Evolutionary conservation across 2,888 invertebrate species (phyloP), one percentile per base, ranked within the genome.

Genomic region (Autographa pulchrina): DNA sequence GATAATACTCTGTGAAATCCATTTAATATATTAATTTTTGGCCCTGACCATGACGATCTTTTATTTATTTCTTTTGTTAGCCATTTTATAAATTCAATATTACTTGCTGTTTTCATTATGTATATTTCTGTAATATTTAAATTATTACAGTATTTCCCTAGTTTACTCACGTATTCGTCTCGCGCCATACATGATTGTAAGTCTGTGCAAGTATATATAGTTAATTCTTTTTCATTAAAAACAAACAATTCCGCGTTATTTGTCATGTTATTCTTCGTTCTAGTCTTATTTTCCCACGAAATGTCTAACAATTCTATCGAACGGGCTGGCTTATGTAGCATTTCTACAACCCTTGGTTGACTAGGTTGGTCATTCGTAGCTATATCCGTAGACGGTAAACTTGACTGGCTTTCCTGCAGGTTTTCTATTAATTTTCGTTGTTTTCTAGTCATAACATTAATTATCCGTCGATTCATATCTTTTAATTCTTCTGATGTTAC

Each of bases 271-370:
- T 43, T 16, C 13, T 43, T 14, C 1, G 1, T 5, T 43, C 56
- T 16, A 41, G 1, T 65, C 48, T 8, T 59, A 25, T 20, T 59
- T 32, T 20, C 62, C 25, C 8, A 61, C 60, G 41, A 62, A 67
- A n/a, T n/a, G n/a, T n/a, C n/a, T 35, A 35, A 18, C 16, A 69
- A 52, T 16, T 69, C 68, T 4, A 59, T 63, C 11, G 7, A 60
- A 59, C 64, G 41, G 9, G 48, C 41, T 35, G 60, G 60, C 35
- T 48, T 43, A 25, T 60, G 64, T 16, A 69, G 32, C 3, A 62
- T 54, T 61, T 18, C 69, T 16, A 61, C 48, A 61, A 69, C 60
- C 48, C 18, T 59, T 52, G 69, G 69, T 14, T 69, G 69, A 64
- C 61, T 54, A 41, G 64, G 41, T 43, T 64, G 20, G 31, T 60